Conservation (phyloP, 2,113 vertebrate species). For the Lasiurus borealis region DNA sequence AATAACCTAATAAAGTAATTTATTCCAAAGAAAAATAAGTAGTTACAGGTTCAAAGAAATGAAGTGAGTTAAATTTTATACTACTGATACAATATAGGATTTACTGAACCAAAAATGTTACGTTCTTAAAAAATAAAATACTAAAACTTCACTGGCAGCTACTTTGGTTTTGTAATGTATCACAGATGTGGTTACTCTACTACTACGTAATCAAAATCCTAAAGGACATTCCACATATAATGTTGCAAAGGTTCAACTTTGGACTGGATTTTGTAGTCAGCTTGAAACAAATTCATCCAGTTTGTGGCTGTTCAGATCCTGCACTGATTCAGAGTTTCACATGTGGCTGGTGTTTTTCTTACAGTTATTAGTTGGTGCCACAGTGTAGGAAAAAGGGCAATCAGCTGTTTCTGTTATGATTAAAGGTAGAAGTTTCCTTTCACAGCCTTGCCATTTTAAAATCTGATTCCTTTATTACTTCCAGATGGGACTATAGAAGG, state of each 20-base stretch:
- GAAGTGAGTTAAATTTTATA: slow-evolving; percentile 12
- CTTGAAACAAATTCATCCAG: slow-evolving; percentile 59
- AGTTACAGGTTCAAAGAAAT: slow-evolving; percentile 6
- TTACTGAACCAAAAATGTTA: slow-evolving; percentile 44
- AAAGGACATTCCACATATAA: not conserved
- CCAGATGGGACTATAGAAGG: slow-evolving; percentile 76
- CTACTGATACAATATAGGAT: not conserved
- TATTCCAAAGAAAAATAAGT: not conserved
- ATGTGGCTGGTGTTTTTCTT: slow-evolving; percentile 51
- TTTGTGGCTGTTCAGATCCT: slow-evolving; percentile 64
- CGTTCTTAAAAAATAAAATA: slow-evolving; percentile 45
- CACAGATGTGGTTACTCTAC: slow-evolving; percentile 70
- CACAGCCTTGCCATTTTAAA: slow-evolving; percentile 58
- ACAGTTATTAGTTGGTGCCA: slow-evolving; percentile 61
- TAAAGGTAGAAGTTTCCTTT: slow-evolving; percentile 79
- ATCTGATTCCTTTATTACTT: slow-evolving; percentile 77
- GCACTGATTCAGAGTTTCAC: slow-evolving; percentile 29
- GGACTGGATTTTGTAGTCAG: slow-evolving; percentile 67
- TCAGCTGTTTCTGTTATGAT: slow-evolving; percentile 75
- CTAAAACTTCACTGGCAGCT: slow-evolving; percentile 57
- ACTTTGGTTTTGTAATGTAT: slow-evolving; percentile 64
- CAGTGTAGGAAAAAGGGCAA: not conserved
- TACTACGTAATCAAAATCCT: slow-evolving; percentile 38
- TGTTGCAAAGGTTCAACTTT: slow-evolving; percentile 36
- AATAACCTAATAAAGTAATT: slow-evolving; percentile 10